Evolutionary conservation across 2,888 invertebrate genomes (phyloP), one percentile per base, ranked within the genome.

Genomic region (Bembecia ichneumoniformis): DNA sequence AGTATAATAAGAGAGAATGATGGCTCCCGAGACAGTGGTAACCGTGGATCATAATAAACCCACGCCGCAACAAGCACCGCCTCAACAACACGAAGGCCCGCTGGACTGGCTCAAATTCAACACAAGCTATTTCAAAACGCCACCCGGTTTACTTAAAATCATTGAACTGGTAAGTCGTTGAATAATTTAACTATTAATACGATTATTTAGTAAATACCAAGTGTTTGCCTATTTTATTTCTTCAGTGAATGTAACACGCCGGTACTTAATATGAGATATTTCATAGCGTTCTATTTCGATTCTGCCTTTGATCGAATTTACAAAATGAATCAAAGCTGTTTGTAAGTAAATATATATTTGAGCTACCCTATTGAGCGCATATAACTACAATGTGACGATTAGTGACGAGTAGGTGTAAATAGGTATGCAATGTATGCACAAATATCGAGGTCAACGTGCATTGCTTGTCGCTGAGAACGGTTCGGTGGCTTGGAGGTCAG

Each of bases 21-120:
- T 93, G 92, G 94, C 94, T 91, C 92, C 94, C 76, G 94, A 94
- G 89, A 94, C 94, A 68, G 94, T 93, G 70, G 93, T 94, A 67
- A 94, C 91, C 66, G 91, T 94, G 77, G 92, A 93, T 73, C 91
- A 91, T 74, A 91, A 86, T 86, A 91, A 82, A 64, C 74, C 82
- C 51, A 66, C 74, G 51, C 68, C 71, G 56, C 84, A 82, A 64
- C 74, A 87, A 55, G 73, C 82, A 58, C 74, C 88, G 55, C 75
- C 83, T 67, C 83, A 77, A 60, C 89, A 90, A 64, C 88, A 89
- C 57, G 87, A 89, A 51, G 76, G 80, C 52, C 68, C 88, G 51
- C 71, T 94, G 58, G 88, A 90, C 58, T 93, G 93, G 91, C 89
- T 95, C 66, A 91, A 90, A 82, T 82, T 94, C 67, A 94, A 96